Base-by-base conservation (phyloP, 2,113 vertebrate genomes). In the Cathartes aura region DNA sequence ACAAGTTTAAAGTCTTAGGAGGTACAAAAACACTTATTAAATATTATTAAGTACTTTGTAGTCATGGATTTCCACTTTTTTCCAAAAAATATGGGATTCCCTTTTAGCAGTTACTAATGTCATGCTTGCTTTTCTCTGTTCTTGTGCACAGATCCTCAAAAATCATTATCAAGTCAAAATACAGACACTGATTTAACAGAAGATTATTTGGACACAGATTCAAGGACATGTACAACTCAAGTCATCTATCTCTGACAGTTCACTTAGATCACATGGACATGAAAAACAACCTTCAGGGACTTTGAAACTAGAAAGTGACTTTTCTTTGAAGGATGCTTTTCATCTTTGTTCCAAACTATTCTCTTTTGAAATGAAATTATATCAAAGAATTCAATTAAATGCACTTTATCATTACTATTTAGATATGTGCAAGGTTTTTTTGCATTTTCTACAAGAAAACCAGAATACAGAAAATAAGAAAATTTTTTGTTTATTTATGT, bases 151-250 rank as follows among this genome's bases (percentile, higher is more conserved):
- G 50, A 68, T 14, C 19, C 30, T 64, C 40, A 83, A 66, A 91
- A 96, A 50, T 20, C 48, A 86, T 70, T 76, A 75, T 34, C n/a
- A 88, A 93, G n/a, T 74, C 91, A 87, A 91, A 93, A 90, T 6
- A 56, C 9, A 87, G 55, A 68, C 53, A 48, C 4, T 43, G 24
- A 84, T 71, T 70, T 91, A 87, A 81, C 8, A 81, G 24, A 52
- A 79, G 34, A 81, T 59, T 86, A 79, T 18, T 42, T n/a, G 29
- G 24, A 83, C 40, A 82, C 9, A 80, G 43, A 71, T 32, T 82
- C 75, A 95, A 87, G 86, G 75, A 58, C 42, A 59, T 2, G 5
- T 21, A 59, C 22, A 79, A 17, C 24, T 78, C 27, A 67, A 85
- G 40, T 55, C 50, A 63, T 48, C 48, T n/a, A 36, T 67, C 50